A percentile compares a stretch with the other conserved stretches of the same genome.
phyloP scores from a whole-genome alignment of 1,140 invertebrate species.

The Drosophila cardini region DNA sequence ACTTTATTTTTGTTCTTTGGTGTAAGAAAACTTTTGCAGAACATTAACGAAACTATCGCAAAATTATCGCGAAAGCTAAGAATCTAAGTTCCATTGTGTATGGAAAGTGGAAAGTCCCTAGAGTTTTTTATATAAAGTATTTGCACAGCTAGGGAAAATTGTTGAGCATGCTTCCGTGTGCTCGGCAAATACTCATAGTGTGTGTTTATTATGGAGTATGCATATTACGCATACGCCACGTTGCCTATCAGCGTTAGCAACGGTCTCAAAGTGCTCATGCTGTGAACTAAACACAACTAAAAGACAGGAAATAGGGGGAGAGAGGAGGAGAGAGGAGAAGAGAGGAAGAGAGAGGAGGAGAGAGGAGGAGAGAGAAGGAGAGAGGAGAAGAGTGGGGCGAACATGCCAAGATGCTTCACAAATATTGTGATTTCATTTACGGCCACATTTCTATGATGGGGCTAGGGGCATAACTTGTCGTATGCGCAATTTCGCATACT shows the following conservation, averaged over 20 bases:
- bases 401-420: constrained; percentile 47
- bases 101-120: neutral
- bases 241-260: constrained; percentile 5
- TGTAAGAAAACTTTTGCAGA: no score
- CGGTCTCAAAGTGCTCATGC: constrained; percentile 4
- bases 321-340: no score
- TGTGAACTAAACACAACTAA: constrained; percentile 3
- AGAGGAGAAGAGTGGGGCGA: constrained; percentile 2
- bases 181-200: constrained; percentile 17
- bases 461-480: neutral
- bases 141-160: constrained; percentile 23
- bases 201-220: constrained; percentile 17
- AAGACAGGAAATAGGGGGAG: constrained; percentile 4
- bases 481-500: constrained; percentile 39
- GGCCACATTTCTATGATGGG: constrained; percentile 5
- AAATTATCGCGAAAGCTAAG: no score
- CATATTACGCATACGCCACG: constrained; percentile 40
- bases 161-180: constrained; percentile 8
- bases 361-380: neutral
- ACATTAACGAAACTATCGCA: no score
- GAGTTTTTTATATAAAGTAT: constrained; percentile 12
- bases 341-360: neutral
- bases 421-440: constrained; percentile 73
- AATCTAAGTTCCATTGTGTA: neutral
- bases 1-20: no score